Evolutionary conservation across 2,888 invertebrate genomes (phyloP).

Genomic region (Stenodema calcarata): DNA sequence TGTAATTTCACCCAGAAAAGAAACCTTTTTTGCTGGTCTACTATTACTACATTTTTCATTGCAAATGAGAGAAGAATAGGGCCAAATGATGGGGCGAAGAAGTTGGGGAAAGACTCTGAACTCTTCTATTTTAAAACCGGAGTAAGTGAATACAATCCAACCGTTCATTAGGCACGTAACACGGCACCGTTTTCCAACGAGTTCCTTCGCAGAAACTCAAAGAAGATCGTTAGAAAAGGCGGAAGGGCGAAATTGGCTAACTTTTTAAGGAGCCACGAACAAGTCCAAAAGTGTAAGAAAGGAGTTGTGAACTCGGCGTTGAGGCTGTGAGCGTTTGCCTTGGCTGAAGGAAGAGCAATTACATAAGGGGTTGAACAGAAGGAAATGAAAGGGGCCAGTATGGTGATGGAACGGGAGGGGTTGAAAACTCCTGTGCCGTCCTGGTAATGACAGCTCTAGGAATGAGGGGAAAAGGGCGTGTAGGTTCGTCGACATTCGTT

Average conservation of each 20-base stretch:
- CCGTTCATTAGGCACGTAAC: not conserved
- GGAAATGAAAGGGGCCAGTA: constrained; percentile 28
- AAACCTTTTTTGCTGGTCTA: too few species aligned
- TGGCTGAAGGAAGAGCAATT: constrained; percentile 30
- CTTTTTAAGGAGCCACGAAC: not conserved
- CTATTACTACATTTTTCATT: too few species aligned
- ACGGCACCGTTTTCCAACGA: not conserved
- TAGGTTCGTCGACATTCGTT: constrained; percentile 34
- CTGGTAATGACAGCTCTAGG: constrained; percentile 22
- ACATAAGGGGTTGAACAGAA: constrained; percentile 27
- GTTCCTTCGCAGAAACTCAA: not conserved
- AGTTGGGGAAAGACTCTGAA: too few species aligned
- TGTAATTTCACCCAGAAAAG: too few species aligned
- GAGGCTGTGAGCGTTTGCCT: not conserved
- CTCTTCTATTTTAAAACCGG: too few species aligned
- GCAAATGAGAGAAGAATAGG: too few species aligned
- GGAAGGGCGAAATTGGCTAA: not conserved
- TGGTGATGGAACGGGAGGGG: constrained; percentile 1
- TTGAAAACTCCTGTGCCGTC: not conserved
- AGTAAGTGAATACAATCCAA: not conserved
- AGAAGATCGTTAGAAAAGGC: not conserved
- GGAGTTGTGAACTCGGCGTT: not conserved
- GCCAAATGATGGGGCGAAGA: too few species aligned
- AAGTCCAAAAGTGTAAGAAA: not conserved
- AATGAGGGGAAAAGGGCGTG: constrained; percentile 19